Base-by-base conservation (phyloP, 30 jellyfish, hydroid and myxozoan species). In the Sanderia malayensis region DNA sequence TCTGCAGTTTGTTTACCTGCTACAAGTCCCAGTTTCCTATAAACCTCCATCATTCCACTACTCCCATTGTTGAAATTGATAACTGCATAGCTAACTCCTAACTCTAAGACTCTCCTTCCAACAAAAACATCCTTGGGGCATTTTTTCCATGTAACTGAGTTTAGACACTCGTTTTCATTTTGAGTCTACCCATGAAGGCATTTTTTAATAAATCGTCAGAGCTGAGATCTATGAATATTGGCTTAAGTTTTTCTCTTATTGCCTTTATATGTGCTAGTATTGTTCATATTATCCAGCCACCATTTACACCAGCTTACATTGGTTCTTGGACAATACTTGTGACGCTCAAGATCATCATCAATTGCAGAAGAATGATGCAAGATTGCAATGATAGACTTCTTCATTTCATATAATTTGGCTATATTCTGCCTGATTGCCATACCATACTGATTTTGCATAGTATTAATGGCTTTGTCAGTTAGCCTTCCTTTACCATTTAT, bases 1-100 rank as follows among this genome's bases (percentile, higher is more conserved):
- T 70, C 22, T 30, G 18, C 19, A 45, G 76, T 70, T 19, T 15
- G 44, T 1, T 34, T 27, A 21, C 83, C 83, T 8, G 80, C 67
- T 49, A 28, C 67, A 13, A 73, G 58, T 25, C 80, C 80, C 33
- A 73, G 33, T 7, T 32, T 58, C 21, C 62, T 71, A 53, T 19
- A 73, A 73, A 73, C 81, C 19, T 26, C 27, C 19, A 58, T 15
- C 49, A 53, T 23, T 21, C 85, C 85, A 17, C 27, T 3, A 21
- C 58, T 71, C 20, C 85, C 81, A 49, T 57, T 83, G 53, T 49
- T 73, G 31, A 73, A 73, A n/a, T 32, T 30, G 25, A 73, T 58
- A 25, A 73, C 82, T 49, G 85, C 85, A n/a, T 84, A 73, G 29
- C 58, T 15, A 27, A 27, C 83, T 73, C 66, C 85, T 33, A 73